Base-by-base conservation (phyloP, 1,140 invertebrate genomes). In the Eulimnadia texana region DNA sequence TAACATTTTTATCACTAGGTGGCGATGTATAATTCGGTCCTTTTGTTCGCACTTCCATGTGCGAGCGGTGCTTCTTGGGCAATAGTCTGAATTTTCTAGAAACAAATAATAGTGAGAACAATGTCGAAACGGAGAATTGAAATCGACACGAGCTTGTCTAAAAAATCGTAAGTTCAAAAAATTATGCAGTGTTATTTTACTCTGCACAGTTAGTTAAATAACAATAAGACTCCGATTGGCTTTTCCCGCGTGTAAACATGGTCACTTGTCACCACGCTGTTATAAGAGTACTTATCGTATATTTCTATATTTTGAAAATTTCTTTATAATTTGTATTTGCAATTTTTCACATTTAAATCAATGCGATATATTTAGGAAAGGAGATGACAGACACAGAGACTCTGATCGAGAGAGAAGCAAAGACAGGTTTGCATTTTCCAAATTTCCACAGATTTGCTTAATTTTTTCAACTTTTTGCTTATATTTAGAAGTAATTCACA, bases 81-180 rank as follows among this genome's bases (percentile, higher is more conserved):
- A 42, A 16, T n/a, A n/a, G n/a, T n/a, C n/a, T n/a, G n/a, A n/a
- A n/a, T n/a, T 42, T 42, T 42, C 33, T 42, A 42, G 33, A 42
- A 42, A 16, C 6, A 42, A 16, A 42, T 6, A 42, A 6, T 16
- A 6, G 33, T 16, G 33, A 6, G 33, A 42, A 42, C 33, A 42
- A 89, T 89, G 86, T 87, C 86, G 20, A 89, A 88, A 71, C 77
- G 86, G 65, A 80, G 86, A 69, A 88, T 90, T 68, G 86, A 90
- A 76, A 83, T 88, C 25, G 78, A 84, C 65, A 86, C 89, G 56
- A 54, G 52, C 58, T 50, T 50, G 27, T 47, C 54, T 49, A 58
- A 60, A 28, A 51, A 47, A 53, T 60, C 27, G 49, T 63, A 59
- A 56, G 49, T 63, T 11, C 25, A 0, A 59, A 9, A 22, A 3